Base-by-base conservation (phyloP, 2,888 invertebrate genomes). In the Altica lythri region DNA sequence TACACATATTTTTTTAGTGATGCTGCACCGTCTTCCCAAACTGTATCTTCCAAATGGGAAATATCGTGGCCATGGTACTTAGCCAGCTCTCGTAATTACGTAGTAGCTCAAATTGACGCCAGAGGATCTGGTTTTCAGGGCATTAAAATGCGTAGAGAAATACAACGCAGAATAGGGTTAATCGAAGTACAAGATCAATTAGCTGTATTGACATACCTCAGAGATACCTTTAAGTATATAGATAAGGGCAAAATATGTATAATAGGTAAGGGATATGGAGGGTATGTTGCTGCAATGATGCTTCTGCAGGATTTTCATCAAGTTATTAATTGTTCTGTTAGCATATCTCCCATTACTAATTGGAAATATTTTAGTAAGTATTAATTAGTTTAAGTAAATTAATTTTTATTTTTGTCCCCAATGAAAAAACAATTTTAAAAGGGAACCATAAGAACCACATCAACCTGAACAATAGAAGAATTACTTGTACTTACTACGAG, bases 261-360 rank as follows among this genome's bases (percentile, higher is more conserved):
- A 53, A 92, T 90, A 81, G 95, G 95, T 5, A 83, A 82, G 79
- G 93, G 92, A 2, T 95, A 94, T 77, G 95, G 95, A 14, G 95
- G 90, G 8, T 94, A 90, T 72, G 86, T 91, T 2, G 84, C 92
- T 0, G 83, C 90, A 2, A 89, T 90, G 79, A 86, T 90, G 55
- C 82, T 94, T 6, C 86, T 90, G 1, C 84, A 84, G 62, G 92
- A 92, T 74, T 83, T 83, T 12, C 80, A 86, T 52, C 84, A 86
- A 68, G 83, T 90, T 48, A 87, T 95, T 70, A 84, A 88, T 65
- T 95, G 95, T 75, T 89, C 92, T 1, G 87, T 93, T 29, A 84
- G 92, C 46, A 82, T 94, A 6, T 91, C 94, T 48, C 95, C 95
- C 1, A 88, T 95, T 58, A 88, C 91, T 1, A 91, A 90, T 72